Conservation (phyloP, 2,797 vertebrate species). For the Mycteria americana region DNA sequence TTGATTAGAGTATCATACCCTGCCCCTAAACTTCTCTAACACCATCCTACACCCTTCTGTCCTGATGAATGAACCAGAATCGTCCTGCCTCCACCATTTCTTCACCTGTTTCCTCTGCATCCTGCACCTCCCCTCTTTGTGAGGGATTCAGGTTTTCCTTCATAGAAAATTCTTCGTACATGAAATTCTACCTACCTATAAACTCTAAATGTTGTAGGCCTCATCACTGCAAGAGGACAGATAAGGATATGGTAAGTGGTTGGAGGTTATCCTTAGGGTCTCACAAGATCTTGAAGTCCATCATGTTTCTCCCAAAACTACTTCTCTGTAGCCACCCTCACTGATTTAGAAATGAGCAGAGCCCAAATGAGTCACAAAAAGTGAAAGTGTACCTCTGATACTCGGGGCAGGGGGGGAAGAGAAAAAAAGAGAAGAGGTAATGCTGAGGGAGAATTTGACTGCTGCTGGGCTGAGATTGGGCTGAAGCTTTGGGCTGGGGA, state of each 20-base stretch:
- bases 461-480: neutral
- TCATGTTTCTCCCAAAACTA: neutral
- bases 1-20: neutral
- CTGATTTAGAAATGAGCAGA: neutral
- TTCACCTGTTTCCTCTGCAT: neutral
- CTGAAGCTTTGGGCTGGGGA: rapidly evolving
- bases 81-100: neutral
- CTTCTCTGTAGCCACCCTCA: neutral
- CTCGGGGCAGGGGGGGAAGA: rapidly evolving
- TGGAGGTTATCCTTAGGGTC: neutral
- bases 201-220: neutral
- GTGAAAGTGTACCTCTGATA: neutral
- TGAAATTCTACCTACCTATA: neutral
- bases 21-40: neutral
- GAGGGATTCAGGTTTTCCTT: neutral
- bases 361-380: neutral
- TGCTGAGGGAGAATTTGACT: neutral
- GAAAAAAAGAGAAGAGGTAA: neutral
- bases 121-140: rapidly evolving
- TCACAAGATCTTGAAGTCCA: neutral
- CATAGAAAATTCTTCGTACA: neutral
- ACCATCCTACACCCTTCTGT: neutral
- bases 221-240: neutral
- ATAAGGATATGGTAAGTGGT: neutral
- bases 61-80: neutral